These are phyloP conservation scores for Onychostruthus taczanowskii DNA, from an alignment of 2,113 vertebrate genomes.

Conservation along the genomic window DNA sequence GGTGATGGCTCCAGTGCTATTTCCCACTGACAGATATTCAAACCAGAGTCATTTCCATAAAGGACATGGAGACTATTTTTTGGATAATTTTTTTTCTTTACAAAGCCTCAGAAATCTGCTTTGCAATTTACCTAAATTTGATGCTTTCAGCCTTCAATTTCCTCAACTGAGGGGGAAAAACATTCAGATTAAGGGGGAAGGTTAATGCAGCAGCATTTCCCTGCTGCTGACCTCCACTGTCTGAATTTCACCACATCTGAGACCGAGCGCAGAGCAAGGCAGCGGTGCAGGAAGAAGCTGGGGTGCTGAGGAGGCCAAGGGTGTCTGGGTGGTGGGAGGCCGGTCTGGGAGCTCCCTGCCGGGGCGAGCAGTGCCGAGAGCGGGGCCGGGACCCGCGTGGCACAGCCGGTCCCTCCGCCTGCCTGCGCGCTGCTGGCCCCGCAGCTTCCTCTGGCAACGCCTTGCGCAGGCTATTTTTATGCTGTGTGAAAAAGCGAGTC, in stretches of 20 bases:
- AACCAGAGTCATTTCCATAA: not conserved
- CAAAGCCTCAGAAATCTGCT: not conserved
- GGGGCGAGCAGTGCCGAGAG: not conserved
- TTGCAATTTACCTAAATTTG: not conserved
- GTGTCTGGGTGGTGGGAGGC: not conserved
- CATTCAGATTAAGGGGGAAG: not conserved
- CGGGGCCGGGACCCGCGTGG: not conserved
- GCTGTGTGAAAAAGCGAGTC: constrained; percentile 29
- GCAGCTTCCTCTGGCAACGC: constrained; percentile 42
- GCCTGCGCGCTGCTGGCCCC: not conserved
- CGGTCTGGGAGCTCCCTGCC: not conserved
- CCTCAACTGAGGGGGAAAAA: not conserved
- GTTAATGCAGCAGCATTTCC: not conserved
- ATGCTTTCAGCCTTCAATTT: not conserved
- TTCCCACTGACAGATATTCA: not conserved
- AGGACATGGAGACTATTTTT: not conserved
- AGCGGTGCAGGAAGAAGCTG: not conserved
- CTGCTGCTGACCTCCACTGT: not conserved
- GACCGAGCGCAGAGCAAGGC: not conserved
- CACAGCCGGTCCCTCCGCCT: not conserved
- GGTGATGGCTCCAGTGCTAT: not conserved
- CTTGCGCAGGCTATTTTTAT: constrained; percentile 32
- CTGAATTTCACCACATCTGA: not conserved
- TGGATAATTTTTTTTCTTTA: not conserved
- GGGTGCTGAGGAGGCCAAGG: not conserved